phyloP scores from a whole-genome alignment of 1,140 invertebrate species.

The Saxidomus purpurata region DNA sequence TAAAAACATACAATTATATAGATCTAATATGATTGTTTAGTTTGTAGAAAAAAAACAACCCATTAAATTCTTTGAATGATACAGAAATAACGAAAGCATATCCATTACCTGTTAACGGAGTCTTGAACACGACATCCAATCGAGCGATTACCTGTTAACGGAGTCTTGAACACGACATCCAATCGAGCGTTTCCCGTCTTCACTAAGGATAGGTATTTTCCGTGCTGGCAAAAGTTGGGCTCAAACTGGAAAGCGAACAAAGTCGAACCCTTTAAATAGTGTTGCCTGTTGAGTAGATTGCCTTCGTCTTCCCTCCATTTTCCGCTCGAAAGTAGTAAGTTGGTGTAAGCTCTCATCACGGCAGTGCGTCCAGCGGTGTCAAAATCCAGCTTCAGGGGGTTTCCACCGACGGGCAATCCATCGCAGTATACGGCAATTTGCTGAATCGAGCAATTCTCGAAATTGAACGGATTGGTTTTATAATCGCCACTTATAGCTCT shows the following conservation, averaged over 20 bases:
- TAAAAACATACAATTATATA: neutral
- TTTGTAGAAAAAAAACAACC: no score
- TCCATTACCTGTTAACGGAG: neutral
- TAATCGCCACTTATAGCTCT: conserved; percentile 26
- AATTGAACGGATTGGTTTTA: no score
- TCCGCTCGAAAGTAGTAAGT: conserved; percentile 9
- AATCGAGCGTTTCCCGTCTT: no score
- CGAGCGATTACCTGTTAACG: conserved; percentile 13
- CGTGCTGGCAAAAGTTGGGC: conserved; percentile 41
- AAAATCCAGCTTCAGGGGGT: conserved; percentile 58
- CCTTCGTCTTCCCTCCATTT: no score
- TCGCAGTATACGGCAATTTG: no score
- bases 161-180: no score
- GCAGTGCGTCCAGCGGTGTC: neutral
- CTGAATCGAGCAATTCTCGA: no score
- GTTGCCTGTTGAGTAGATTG: conserved; percentile 23
- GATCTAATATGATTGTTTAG: no score
- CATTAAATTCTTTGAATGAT: no score
- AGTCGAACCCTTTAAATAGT: conserved; percentile 48
- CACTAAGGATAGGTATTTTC: conserved; percentile 15
- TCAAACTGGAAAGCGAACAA: conserved; percentile 61
- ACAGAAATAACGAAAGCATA: no score
- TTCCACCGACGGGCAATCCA: conserved; percentile 47
- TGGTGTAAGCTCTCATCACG: conserved; percentile 16
- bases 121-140: no score